Conservation (phyloP, 2,888 invertebrate species). For the Eilema caniola region DNA sequence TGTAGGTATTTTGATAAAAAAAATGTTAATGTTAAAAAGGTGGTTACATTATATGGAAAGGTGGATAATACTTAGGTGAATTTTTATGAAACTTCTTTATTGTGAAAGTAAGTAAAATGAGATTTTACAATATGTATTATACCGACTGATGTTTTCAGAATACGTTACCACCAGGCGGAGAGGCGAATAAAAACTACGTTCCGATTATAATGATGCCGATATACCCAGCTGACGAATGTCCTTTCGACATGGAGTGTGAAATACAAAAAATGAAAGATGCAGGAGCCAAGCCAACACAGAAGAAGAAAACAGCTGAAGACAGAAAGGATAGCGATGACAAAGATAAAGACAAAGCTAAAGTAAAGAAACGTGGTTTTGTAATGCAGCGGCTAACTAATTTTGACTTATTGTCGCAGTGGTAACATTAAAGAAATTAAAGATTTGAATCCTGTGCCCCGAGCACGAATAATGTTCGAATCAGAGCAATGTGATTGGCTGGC, state of each 20-base stretch:
- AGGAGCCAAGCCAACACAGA: constrained; percentile 58
- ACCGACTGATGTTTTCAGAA: constrained; percentile 45
- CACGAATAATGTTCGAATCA: too few species aligned
- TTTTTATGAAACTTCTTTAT: background rate
- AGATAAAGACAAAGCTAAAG: constrained; percentile 62
- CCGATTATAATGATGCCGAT: constrained; percentile 82
- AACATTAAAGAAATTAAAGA: background rate
- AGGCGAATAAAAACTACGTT: constrained; percentile 64
- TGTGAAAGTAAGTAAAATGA: background rate
- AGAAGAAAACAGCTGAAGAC: constrained; percentile 42
- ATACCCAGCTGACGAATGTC: constrained; percentile 72
- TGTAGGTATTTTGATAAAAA: too few species aligned
- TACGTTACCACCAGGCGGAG: constrained; percentile 43
- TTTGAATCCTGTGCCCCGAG: background rate
- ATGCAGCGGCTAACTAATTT: constrained; percentile 77
- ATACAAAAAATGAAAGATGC: constrained; percentile 65
- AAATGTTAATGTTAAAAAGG: too few species aligned
- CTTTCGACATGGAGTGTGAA: constrained; percentile 77
- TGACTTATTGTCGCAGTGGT: constrained; percentile 80
- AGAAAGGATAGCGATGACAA: constrained; percentile 57
- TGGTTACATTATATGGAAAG: too few species aligned
- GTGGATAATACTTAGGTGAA: background rate
- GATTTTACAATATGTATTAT: background rate
- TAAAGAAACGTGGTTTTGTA: constrained; percentile 71
- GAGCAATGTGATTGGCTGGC: too few species aligned